Percentiles rank a stretch among this genome's conserved stretches.
Evolutionary conservation across 2,797 vertebrate species (phyloP).

Genomic region (Lepidocolaptes lacrymiger): DNA sequence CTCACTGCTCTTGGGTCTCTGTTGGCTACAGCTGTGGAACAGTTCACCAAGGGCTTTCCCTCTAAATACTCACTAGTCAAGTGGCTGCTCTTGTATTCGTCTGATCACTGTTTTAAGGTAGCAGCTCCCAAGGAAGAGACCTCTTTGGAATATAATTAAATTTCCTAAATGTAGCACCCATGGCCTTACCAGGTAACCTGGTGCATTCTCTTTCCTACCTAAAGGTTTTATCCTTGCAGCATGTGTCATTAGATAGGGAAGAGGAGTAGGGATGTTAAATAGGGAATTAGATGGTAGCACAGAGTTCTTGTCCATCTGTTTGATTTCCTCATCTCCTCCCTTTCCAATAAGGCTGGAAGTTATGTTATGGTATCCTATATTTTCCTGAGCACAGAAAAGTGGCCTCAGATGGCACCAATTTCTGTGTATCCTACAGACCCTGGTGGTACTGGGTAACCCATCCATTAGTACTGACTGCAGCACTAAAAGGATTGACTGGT

Average conservation of each 20-base stretch:
- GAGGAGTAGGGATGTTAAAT: neutral
- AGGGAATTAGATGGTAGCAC: neutral
- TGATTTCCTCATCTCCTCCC: neutral
- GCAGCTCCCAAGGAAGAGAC: neutral
- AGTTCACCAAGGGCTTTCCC: neutral
- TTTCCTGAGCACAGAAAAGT: neutral
- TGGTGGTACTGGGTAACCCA: neutral
- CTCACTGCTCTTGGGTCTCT: neutral
- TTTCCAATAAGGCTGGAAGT: neutral
- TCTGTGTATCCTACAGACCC: neutral
- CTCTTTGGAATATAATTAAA: neutral
- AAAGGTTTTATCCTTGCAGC: neutral
- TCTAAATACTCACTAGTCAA: neutral
- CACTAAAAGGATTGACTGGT: neutral
- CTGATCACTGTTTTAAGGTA: neutral
- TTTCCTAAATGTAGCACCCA: neutral
- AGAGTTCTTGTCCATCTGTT: neutral
- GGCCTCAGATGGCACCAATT: neutral
- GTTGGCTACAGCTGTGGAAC: neutral
- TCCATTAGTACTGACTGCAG: neutral
- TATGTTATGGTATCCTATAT: neutral
- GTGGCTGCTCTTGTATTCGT: neutral
- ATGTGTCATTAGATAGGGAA: neutral
- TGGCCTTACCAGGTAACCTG: neutral
- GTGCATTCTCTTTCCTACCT: neutral